phyloP scores from a whole-genome alignment of 2,797 vertebrate genomes.

The Bradypodion ventrale region DNA sequence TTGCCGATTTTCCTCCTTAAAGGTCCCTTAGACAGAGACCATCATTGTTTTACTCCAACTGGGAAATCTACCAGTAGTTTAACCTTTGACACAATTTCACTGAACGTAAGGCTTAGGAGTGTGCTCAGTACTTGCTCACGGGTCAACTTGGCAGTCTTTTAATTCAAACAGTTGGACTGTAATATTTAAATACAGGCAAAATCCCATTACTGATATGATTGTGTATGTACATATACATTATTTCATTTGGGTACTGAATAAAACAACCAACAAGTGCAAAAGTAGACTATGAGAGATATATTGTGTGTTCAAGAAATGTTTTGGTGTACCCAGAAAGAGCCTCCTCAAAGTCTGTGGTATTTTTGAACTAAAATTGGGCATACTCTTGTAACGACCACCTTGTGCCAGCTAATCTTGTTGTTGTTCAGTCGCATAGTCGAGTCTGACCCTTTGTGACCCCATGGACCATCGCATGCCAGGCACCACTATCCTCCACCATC shows the following conservation, averaged over 20 bases:
- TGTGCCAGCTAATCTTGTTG: too few relatives aligned
- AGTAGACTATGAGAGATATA: not conserved
- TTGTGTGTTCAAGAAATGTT: not conserved
- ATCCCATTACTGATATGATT: not conserved
- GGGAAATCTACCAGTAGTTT: slow-evolving; percentile 61
- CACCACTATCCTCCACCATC: too few relatives aligned
- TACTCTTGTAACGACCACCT: too few relatives aligned
- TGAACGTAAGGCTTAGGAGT: not conserved
- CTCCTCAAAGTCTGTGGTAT: too few relatives aligned
- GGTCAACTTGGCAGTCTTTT: not conserved
- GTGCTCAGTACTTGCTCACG: not conserved
- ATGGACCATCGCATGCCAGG: too few relatives aligned
- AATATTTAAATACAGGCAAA: not conserved
- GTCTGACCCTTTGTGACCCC: too few relatives aligned
- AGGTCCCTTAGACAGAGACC: slow-evolving; percentile 57
- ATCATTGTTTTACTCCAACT: slow-evolving; percentile 53
- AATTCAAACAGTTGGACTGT: not conserved
- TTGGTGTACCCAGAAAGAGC: too few relatives aligned
- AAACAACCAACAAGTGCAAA: not conserved
- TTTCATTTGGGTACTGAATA: not conserved
- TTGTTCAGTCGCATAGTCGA: too few relatives aligned
- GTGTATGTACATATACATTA: not conserved
- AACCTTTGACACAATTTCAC: slow-evolving; percentile 59
- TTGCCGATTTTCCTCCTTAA: slow-evolving; percentile 50
- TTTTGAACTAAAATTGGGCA: too few relatives aligned